Base-by-base conservation (phyloP, 2,888 invertebrate genomes). In the Chirona hameri region DNA sequence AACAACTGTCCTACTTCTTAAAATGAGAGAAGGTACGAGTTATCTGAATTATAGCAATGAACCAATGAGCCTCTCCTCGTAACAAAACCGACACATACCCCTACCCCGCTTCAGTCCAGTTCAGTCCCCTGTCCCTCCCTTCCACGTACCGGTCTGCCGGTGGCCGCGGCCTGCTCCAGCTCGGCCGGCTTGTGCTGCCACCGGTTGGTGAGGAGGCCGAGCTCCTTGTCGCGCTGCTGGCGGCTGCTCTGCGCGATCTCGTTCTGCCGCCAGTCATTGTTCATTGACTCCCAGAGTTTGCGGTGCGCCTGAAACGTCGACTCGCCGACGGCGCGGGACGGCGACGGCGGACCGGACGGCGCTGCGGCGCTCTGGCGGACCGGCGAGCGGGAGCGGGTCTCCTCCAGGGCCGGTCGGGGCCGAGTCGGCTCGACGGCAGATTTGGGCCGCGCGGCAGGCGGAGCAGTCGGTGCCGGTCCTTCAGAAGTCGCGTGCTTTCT, bases 161-260 rank as follows among this genome's bases (percentile, higher is more conserved):
- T 31, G 24, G 14, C 31, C 39, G 76, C 76, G 1, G 46, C 39
- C 2, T 27, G 46, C 46, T 76, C 76, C 21, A 15, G 39, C 39
- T 76, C 76, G 76, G 76, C 39, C 39, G 76, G 46, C 76, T 39
- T 39, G 12, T 76, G 76, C 46, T 76, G 76, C 76, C 76, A 76
- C 46, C 76, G 39, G 21, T 24, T 76, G 76, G 39, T 10, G 14
- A 76, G 46, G 5, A 27, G 24, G 31, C 27, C 76, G 0, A 76
- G 76, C 76, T 76, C 76, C 12, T 21, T 39, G 9, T 76, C 24
- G 46, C 76, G 76, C 76, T 76, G 76, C 24, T 76, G 31, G 24
- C 76, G 76, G 12, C 27, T 24, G 46, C 46, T 76, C 76, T 76
- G 76, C 21, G 39, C 76, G 12, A 46, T 76, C 24, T 76, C 76